Conservation (phyloP, 2,888 invertebrate species). For the Chrysotoxum bicinctum region DNA sequence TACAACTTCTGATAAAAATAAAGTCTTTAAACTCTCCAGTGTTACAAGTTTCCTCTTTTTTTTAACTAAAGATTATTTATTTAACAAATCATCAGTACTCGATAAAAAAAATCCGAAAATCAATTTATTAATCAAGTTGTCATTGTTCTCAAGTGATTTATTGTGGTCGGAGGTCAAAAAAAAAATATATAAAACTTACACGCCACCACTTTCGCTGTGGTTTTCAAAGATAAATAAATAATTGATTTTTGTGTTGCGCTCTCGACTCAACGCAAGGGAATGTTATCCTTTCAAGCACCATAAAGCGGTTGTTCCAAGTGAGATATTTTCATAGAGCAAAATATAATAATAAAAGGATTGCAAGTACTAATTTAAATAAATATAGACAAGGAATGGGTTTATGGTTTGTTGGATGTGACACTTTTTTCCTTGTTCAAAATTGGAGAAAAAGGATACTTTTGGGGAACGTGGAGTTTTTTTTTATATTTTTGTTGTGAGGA, state of each 20-base stretch:
- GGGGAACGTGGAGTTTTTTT: neutral
- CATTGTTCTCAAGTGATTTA: constrained; percentile 35
- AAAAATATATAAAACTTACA: neutral
- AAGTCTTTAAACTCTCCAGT: neutral
- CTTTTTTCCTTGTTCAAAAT: neutral
- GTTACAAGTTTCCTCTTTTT: neutral
- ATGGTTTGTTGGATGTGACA: constrained; percentile 18
- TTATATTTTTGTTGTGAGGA: neutral
- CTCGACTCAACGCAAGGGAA: neutral
- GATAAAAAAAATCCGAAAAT: neutral
- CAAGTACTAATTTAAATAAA: constrained; percentile 44
- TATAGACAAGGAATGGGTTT: constrained; percentile 27
- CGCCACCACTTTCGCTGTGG: constrained; percentile 8
- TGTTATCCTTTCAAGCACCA: constrained; percentile 9
- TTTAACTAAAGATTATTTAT: neutral
- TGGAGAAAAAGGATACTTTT: neutral
- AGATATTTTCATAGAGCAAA: neutral
- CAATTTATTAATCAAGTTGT: constrained; percentile 36
- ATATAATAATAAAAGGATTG: constrained; percentile 36
- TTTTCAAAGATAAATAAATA: constrained; percentile 17
- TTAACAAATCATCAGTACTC: neutral
- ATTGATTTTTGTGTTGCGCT: constrained; percentile 11
- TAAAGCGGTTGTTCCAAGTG: constrained; percentile 7
- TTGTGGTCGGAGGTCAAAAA: constrained; percentile 8
- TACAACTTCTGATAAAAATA: neutral